Evolutionary conservation across 2,797 vertebrate species (phyloP).

Genomic region (Trachurus trachurus): DNA sequence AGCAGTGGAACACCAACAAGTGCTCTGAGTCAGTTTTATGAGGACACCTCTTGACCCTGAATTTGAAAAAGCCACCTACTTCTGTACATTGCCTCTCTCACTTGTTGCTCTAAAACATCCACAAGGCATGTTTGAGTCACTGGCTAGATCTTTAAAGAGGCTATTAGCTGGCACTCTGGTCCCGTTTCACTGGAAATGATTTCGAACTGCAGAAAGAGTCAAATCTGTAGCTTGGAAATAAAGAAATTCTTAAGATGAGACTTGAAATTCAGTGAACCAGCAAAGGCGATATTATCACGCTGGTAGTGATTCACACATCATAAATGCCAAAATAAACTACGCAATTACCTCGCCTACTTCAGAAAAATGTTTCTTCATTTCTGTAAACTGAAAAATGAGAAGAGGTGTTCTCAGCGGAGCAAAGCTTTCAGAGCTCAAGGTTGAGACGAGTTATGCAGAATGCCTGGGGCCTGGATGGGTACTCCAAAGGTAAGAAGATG

Average conservation of each 20-base stretch:
- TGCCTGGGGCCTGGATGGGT: constrained; percentile 43
- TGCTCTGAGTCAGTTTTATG: constrained; percentile 7
- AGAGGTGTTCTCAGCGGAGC: constrained; percentile 32
- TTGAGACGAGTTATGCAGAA: constrained; percentile 47
- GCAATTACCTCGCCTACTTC: constrained; percentile 50
- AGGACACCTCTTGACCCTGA: constrained; percentile 28
- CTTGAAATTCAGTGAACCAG: constrained; percentile 14
- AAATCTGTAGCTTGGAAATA: constrained; percentile 20
- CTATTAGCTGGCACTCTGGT: constrained; percentile 29
- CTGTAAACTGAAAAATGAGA: constrained; percentile 53
- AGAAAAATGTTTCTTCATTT: constrained; percentile 52
- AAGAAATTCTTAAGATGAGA: constrained; percentile 12
- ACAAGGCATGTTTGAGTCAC: constrained; percentile 44
- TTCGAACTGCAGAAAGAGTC: constrained; percentile 32
- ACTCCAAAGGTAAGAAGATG: constrained; percentile 49
- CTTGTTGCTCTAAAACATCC: constrained; percentile 37
- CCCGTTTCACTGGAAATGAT: constrained; percentile 42
- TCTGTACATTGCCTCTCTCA: constrained; percentile 44
- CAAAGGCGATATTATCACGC: constrained; percentile 38
- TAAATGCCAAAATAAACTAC: constrained; percentile 49
- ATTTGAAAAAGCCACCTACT: constrained; percentile 35
- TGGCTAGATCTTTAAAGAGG: constrained; percentile 48
- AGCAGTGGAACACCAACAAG: constrained; percentile 10
- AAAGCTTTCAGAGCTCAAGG: constrained; percentile 51
- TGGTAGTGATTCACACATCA: constrained; percentile 31